phyloP scores from a whole-genome alignment of 2,113 vertebrate species.

The Nycticebus coucang region DNA sequence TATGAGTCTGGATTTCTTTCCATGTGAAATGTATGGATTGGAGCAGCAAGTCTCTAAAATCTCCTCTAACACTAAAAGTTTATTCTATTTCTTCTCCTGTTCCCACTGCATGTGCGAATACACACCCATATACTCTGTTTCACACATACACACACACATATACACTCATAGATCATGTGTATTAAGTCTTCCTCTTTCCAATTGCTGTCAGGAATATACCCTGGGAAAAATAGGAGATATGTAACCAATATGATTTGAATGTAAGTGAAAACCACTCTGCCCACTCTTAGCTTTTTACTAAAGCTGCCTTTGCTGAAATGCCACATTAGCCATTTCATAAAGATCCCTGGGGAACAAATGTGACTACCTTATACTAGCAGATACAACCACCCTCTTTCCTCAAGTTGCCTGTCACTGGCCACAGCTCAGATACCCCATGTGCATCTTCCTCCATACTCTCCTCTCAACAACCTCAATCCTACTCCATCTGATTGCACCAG shows the following conservation, averaged over 20 bases:
- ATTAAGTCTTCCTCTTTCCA: conserved; percentile 4
- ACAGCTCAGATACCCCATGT: not conserved
- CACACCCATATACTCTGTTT: too few species aligned
- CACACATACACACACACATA: not conserved
- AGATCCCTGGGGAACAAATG: not conserved
- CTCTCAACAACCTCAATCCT: not conserved
- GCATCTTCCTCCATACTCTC: not conserved
- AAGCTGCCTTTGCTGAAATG: not conserved
- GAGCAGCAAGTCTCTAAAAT: not conserved
- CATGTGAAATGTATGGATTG: not conserved
- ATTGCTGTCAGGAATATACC: not conserved
- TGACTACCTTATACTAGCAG: not conserved
- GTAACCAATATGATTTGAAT: not conserved
- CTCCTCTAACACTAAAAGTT: not conserved
- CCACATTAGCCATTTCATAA: not conserved
- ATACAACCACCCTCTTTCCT: not conserved
- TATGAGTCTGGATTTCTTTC: not conserved
- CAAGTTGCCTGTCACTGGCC: not conserved
- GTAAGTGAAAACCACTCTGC: not conserved
- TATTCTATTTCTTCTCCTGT: not conserved
- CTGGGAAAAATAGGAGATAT: not conserved
- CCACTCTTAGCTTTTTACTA: not conserved
- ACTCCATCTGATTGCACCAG: not conserved
- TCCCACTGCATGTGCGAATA: not conserved
- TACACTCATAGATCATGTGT: not conserved